These are phyloP conservation scores for Colostygia pectinataria DNA, from an alignment of 2,888 invertebrate genomes.

Conservation along the genomic window DNA sequence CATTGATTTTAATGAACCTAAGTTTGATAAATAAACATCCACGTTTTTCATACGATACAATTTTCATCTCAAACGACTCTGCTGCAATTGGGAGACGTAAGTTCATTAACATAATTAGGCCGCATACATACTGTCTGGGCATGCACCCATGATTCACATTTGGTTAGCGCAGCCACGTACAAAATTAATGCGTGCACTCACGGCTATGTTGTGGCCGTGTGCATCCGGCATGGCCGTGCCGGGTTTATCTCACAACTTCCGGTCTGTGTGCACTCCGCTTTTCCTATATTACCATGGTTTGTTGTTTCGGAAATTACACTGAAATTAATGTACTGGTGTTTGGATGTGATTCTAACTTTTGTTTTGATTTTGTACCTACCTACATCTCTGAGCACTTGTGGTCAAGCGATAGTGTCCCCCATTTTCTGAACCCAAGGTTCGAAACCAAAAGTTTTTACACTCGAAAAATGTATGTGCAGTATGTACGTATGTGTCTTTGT, in stretches of 20 bases:
- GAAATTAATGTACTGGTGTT: background rate
- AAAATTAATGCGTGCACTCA: conserved; percentile 29
- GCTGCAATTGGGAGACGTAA: background rate
- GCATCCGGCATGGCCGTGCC: conserved; percentile 28
- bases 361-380: background rate
- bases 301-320: conserved; percentile 7
- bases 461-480: no score
- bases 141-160: conserved; percentile 7
- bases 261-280: conserved; percentile 12
- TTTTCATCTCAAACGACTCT: background rate
- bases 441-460: no score
- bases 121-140: background rate
- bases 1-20: no score
- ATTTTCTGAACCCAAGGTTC: no score
- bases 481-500: no score
- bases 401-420: no score
- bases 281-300: conserved; percentile 10
- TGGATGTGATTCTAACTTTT: background rate
- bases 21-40: no score
- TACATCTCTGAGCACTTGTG: no score
- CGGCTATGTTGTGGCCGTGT: conserved; percentile 18
- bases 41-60: background rate
- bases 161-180: conserved; percentile 14
- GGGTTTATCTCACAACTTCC: conserved; percentile 29
- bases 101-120: conserved; percentile 11